phyloP scores from a whole-genome alignment of 1,140 invertebrate genomes.

The Teleopsis dalmanni region DNA sequence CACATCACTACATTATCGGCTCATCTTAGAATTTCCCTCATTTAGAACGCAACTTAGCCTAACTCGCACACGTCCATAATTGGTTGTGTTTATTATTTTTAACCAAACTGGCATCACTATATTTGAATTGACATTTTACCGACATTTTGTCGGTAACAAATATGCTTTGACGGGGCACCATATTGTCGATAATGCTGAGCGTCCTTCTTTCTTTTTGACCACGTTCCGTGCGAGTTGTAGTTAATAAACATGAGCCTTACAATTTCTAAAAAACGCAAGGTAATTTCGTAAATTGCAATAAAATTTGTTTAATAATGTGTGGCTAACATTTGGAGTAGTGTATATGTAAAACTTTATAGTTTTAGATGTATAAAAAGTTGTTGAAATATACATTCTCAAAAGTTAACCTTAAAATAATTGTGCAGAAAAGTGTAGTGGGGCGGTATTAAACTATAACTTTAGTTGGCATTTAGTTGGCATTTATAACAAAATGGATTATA shows the following conservation, averaged over 20 bases:
- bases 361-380: background rate
- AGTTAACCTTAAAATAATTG: constrained; percentile 42
- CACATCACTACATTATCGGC: no score
- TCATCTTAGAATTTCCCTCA: no score
- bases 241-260: constrained; percentile 46
- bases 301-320: constrained; percentile 13
- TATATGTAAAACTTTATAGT: background rate
- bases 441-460: no score
- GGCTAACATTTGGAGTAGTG: constrained; percentile 8
- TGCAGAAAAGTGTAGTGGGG: no score
- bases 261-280: constrained; percentile 50
- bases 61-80: no score
- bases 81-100: no score
- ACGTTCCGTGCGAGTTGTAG: constrained; percentile 42
- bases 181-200: constrained; percentile 27
- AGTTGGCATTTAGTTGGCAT: no score
- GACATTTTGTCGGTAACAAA: background rate
- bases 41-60: no score
- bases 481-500: no score
- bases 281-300: constrained; percentile 28
- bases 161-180: constrained; percentile 14
- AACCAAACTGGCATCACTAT: no score
- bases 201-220: constrained; percentile 42
- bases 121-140: no score
- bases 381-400: background rate